A percentile compares a stretch with the other conserved stretches of the same genome.
phyloP scores from a whole-genome alignment of 1,140 invertebrate species.

The Anastrepha obliqua region DNA sequence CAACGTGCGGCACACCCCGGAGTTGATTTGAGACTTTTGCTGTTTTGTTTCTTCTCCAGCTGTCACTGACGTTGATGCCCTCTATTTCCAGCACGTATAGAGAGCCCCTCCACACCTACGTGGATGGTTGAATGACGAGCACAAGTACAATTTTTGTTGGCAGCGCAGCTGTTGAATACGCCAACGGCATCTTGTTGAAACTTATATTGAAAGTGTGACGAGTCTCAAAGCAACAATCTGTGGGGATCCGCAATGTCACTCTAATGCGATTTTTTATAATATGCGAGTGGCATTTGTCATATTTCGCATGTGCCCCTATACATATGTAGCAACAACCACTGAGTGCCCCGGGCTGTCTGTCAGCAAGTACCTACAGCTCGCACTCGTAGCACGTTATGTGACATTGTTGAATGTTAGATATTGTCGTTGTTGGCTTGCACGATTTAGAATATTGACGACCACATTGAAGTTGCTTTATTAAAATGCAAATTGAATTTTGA shows the following conservation, averaged over 20 bases:
- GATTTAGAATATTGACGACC: slow-evolving; percentile 22
- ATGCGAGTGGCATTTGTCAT: slow-evolving; percentile 45
- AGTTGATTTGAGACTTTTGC: slow-evolving; percentile 8
- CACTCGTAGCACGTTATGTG: neutral
- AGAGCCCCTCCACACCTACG: neutral
- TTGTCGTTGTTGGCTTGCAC: neutral
- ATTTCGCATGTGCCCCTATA: slow-evolving; percentile 22
- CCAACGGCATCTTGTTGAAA: neutral
- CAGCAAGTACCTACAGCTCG: neutral
- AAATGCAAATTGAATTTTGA: slow-evolving; percentile 48
- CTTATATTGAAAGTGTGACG: slow-evolving; percentile 40
- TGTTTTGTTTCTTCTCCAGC: slow-evolving; percentile 2
- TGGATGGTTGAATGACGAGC: neutral
- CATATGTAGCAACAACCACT: neutral
- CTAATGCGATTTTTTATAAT: slow-evolving; percentile 41
- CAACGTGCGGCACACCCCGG: neutral
- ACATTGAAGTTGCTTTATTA: slow-evolving; percentile 37
- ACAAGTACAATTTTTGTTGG: neutral
- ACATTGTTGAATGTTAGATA: neutral
- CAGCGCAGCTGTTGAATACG: neutral
- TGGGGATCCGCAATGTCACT: slow-evolving; percentile 25
- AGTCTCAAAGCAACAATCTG: neutral
- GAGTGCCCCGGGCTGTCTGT: neutral
- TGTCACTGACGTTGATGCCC: slow-evolving; percentile 7
- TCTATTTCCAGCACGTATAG: neutral